Conservation (phyloP, 2,797 vertebrate species). For the Trematomus bernacchii region DNA sequence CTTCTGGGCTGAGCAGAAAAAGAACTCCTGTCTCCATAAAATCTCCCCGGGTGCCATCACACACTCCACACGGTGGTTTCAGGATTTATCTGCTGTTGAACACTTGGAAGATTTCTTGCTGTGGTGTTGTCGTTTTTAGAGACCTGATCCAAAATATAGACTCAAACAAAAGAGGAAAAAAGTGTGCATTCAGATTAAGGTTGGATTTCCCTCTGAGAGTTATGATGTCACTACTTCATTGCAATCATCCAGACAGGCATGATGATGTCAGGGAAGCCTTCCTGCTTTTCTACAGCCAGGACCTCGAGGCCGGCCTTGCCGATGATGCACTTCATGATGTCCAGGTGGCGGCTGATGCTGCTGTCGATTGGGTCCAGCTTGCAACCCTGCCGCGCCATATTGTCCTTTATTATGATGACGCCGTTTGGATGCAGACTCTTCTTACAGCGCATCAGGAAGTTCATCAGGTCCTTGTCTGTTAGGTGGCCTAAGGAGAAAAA, state of each 20-base stretch:
- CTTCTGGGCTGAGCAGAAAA: conserved; percentile 12
- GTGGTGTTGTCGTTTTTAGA: background rate
- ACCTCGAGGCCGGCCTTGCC: conserved; percentile 89
- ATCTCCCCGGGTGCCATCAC: conserved; percentile 6
- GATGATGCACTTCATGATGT: conserved; percentile 90
- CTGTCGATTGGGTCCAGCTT: conserved; percentile 92
- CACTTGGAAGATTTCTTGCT: background rate
- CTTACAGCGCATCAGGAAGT: conserved; percentile 91
- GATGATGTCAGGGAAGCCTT: conserved; percentile 91
- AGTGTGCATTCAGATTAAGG: conserved; percentile 18
- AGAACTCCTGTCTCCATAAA: conserved; percentile 21
- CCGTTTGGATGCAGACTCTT: conserved; percentile 90
- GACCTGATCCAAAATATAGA: conserved; percentile 7
- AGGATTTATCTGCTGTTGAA: conserved; percentile 37
- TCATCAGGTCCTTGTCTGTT: conserved; percentile 94
- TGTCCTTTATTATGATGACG: conserved; percentile 94
- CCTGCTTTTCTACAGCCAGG: conserved; percentile 88
- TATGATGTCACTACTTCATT: conserved; percentile 76
- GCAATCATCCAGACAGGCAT: conserved; percentile 96
- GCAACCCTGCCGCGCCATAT: conserved; percentile 93
- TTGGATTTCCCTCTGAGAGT: background rate
- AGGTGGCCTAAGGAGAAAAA: conserved; percentile 86
- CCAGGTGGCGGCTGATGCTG: conserved; percentile 93
- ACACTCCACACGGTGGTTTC: background rate
- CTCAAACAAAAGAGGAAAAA: conserved; percentile 14